Evolutionary conservation across 2,113 vertebrate species (phyloP), one percentile per base, ranked within the genome.

Genomic region (Cephalopholis sonnerati): DNA sequence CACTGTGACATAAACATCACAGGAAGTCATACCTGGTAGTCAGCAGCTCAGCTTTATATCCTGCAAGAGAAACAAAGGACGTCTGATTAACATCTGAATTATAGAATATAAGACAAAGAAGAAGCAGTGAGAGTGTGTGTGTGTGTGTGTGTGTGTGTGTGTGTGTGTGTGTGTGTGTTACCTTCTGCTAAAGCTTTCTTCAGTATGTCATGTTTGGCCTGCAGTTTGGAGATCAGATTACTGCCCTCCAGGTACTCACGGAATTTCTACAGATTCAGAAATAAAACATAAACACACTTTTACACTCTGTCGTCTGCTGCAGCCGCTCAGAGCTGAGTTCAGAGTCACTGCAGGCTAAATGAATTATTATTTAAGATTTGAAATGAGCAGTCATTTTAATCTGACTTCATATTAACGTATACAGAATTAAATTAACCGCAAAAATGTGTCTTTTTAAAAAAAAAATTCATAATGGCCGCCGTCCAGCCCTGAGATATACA

Each of bases 181-280:
- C 98, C 97, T 92, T 99, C 98, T 80, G 97, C 97, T 0, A 99
- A 96, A 18, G 97, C 98, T 93, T 96, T 97, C 91, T 99, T 98
- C 90, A 99, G 95, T 77, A 97, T 95, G 91, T 99, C 98, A 17
- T 99, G 98, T 90, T 99, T 99, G 94, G 98, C 98, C 90, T 99
- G 98, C 53, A 99, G 97, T 84, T 99, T 99, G 84, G 97, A 99
- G 89, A 99, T 99, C 74, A 99, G 97, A 89, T 98, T 99, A 81
- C 97, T 99, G 66, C 98, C 98, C 92, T 99, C 98, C 87, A 99
- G 95, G 89, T 97, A 99, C 87, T 99, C 98, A 83, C 96, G 96
- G 89, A 99, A 97, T 93, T 99, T 99, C 98, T 99, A 94, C 84
- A 91, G 89, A 94, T 85, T 11, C 12, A 77, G 39, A 88, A 64